phyloP scores from a whole-genome alignment of 2,113 vertebrate genomes.

The Myrmophylax atrothorax region DNA sequence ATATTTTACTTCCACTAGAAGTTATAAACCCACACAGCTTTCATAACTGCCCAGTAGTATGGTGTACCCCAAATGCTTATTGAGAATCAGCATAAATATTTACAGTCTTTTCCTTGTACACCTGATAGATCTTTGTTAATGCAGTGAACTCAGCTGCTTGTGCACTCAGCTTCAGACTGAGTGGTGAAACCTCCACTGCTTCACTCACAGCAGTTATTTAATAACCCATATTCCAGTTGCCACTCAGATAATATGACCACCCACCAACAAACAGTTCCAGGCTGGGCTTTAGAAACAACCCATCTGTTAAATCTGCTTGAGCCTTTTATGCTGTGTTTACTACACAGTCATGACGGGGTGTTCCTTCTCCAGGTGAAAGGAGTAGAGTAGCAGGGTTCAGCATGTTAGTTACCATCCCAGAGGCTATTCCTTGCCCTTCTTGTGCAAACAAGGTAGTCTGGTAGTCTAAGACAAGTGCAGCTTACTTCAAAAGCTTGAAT shows the following conservation, averaged over 20 bases:
- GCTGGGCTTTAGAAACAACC: not conserved
- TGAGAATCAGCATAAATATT: not conserved
- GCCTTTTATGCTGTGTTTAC: not conserved
- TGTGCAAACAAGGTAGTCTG: not conserved
- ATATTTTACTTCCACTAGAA: not conserved
- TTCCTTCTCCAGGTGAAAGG: not conserved
- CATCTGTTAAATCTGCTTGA: not conserved
- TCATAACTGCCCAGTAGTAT: not conserved
- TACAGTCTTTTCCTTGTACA: not conserved
- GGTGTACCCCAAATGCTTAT: not conserved
- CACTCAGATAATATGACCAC: not conserved
- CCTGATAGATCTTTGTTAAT: not conserved
- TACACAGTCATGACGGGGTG: fast-evolving
- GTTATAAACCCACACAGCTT: not conserved
- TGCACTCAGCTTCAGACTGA: not conserved
- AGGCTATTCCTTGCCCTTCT: not conserved
- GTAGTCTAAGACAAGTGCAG: not conserved
- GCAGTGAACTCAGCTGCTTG: not conserved
- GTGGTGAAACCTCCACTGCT: not conserved
- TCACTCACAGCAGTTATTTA: not conserved
- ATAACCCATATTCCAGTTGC: not conserved
- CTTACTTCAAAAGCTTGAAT: not conserved
- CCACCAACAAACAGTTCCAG: not conserved
- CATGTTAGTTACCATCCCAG: not conserved
- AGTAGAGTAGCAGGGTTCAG: not conserved